These are phyloP conservation scores for Agapostemon virescens DNA, from an alignment of 2,888 invertebrate species.

Conservation along the genomic window DNA sequence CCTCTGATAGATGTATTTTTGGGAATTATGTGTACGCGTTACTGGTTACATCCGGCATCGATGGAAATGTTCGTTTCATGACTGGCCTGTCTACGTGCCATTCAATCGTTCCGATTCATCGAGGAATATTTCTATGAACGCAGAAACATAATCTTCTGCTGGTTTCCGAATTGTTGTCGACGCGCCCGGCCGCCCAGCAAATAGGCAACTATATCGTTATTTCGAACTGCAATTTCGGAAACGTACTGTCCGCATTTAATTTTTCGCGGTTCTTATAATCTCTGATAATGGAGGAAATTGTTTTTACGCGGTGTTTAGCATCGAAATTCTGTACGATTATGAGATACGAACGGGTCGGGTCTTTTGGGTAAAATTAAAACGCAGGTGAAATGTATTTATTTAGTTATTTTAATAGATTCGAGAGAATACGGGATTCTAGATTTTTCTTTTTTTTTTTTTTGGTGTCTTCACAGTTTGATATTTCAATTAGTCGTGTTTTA, in stretches of 20 bases:
- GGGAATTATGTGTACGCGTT: slow-evolving; percentile 46
- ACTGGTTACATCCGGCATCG: slow-evolving; percentile 30
- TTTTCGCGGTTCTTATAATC: neutral
- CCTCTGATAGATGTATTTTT: slow-evolving; percentile 46
- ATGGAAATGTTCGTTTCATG: slow-evolving; percentile 47
- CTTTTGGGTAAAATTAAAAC: too few species aligned
- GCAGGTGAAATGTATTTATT: too few species aligned
- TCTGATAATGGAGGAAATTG: neutral
- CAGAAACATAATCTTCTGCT: neutral
- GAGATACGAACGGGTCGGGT: neutral
- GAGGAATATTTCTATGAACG: neutral
- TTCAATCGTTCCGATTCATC: slow-evolving; percentile 12
- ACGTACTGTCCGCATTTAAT: too few species aligned
- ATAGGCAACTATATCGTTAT: neutral
- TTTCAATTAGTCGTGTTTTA: too few species aligned
- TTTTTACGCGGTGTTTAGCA: neutral
- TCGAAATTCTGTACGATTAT: neutral
- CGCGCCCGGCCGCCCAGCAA: neutral
- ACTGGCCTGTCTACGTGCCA: slow-evolving; percentile 20
- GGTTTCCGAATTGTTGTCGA: neutral
- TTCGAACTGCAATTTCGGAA: neutral
- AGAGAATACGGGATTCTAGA: too few species aligned
- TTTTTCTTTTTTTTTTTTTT: too few species aligned
- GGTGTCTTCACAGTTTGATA: too few species aligned
- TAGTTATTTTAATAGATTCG: too few species aligned